These are phyloP conservation scores for Periophthalmus magnuspinnatus DNA, from an alignment of 2,797 vertebrate species.

Conservation along the genomic window DNA sequence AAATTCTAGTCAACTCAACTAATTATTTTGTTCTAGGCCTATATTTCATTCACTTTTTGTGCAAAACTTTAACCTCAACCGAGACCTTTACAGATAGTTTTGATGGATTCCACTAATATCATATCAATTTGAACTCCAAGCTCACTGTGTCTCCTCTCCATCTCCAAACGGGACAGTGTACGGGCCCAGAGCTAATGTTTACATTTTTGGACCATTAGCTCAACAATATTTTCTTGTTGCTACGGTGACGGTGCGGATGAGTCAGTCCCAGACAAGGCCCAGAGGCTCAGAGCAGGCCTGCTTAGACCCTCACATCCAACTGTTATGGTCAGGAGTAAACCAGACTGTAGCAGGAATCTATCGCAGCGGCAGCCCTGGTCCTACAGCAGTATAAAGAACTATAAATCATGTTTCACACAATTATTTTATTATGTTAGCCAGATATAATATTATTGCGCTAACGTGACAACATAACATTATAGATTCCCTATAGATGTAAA, in stretches of 20 bases:
- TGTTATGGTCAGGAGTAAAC: slow-evolving; percentile 71
- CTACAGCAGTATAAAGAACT: background rate
- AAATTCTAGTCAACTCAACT: no score
- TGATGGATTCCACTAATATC: background rate
- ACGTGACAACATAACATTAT: no score
- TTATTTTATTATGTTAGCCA: no score
- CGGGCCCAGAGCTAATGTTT: slow-evolving; percentile 38
- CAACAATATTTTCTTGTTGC: slow-evolving; percentile 80
- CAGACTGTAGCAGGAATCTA: no score
- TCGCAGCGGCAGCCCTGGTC: slow-evolving; percentile 28
- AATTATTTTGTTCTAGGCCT: no score
- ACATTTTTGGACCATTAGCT: slow-evolving; percentile 49
- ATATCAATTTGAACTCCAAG: background rate
- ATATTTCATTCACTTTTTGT: no score
- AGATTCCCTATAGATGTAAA: no score
- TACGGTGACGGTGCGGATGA: slow-evolving; percentile 72
- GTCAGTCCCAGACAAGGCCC: slow-evolving; percentile 60
- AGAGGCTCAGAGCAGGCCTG: slow-evolving; percentile 48
- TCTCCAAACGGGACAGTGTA: slow-evolving; percentile 15
- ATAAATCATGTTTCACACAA: background rate
- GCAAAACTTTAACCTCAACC: background rate
- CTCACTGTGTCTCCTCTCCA: slow-evolving; percentile 13
- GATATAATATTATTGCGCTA: no score
- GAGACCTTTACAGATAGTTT: background rate
- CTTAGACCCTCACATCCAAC: slow-evolving; percentile 64